A percentile compares a stretch with the other conserved stretches of the same genome.
Evolutionary conservation across 2,888 invertebrate species (phyloP).

Genomic region (Thysanoteuthis rhombus): DNA sequence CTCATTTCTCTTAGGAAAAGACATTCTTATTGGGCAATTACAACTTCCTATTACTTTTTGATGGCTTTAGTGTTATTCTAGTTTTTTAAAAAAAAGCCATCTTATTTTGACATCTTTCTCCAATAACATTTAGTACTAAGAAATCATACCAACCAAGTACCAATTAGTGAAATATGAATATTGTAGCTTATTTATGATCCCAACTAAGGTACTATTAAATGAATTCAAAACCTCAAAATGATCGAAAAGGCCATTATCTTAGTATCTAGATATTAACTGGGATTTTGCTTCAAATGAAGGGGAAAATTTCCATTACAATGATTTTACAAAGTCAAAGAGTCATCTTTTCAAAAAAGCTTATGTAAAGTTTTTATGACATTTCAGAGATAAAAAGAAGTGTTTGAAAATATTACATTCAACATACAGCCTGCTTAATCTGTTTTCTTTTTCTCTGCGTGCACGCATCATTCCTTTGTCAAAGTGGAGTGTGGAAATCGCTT

Average conservation of each 20-base stretch:
- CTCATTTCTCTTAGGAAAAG: background rate
- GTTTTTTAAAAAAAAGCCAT: background rate
- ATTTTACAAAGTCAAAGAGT: too few relatives aligned
- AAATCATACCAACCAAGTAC: background rate
- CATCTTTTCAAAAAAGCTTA: background rate
- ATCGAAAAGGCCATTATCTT: too few relatives aligned
- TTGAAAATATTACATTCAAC: slow-evolving; percentile 31
- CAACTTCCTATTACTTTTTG: background rate
- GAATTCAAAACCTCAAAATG: too few relatives aligned
- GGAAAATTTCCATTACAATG: too few relatives aligned
- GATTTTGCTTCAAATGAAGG: background rate
- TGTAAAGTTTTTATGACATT: background rate
- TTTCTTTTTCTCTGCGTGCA: slow-evolving; percentile 23
- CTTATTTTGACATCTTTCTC: background rate
- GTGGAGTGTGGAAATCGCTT: background rate
- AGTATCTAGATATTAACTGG: background rate
- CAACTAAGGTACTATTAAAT: too few relatives aligned
- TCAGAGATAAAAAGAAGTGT: background rate
- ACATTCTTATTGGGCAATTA: too few relatives aligned
- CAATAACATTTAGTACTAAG: background rate
- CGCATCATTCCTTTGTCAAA: background rate
- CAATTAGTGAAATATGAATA: background rate
- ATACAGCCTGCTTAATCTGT: slow-evolving; percentile 34
- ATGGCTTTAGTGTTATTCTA: background rate
- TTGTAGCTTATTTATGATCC: background rate